Evolutionary conservation across 2,113 vertebrate genomes (phyloP), one percentile per base, ranked within the genome.

Genomic region (Glaucomys volans): DNA sequence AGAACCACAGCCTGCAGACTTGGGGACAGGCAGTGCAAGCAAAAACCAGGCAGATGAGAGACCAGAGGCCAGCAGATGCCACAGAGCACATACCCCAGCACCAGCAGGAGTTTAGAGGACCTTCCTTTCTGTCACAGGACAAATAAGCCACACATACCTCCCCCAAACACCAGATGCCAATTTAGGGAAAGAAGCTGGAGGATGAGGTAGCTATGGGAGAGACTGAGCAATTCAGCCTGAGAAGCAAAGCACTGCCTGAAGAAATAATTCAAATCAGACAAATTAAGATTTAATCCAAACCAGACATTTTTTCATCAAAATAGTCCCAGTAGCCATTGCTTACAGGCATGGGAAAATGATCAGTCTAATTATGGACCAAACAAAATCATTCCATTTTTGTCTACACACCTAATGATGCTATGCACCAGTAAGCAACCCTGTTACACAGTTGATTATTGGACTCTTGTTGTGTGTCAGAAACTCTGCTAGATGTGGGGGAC

Each of bases 301-400:
- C 22, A 89, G 72, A 26, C 30, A 32, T 69, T 89, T 67, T 69
- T 89, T 67, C 26, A 40, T 81, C 62, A 83, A 90, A 75, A 64
- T 24, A 8, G 64, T 77, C 50, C 26, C 83, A 59, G 35, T 22
- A 71, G 82, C 42, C 86, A 37, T n/a, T 62, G 6, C 59, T 76
- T 17, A 24, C 62, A 22, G 66, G 2, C 26, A n/a, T 40, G 26
- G 47, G 42, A 57, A 91, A 72, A 71, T 37, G 50, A 62, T 67
- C 22, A 62, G 28, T 16, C 66, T 82, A 93, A 37, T 67, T 87
- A 71, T 35, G 57, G 40, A 57, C 62, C 24, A 42, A 90, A 35
- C 16, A 57, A 83, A 95, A 81, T 67, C 71, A 14, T 59, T 71
- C 20, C 4, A 2, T 52, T 87, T 83, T 50, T 69, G 62, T 86